Evolutionary conservation across 2,113 vertebrate genomes (phyloP), one percentile per base, ranked within the genome.

Genomic region (Ranitomeya imitator): DNA sequence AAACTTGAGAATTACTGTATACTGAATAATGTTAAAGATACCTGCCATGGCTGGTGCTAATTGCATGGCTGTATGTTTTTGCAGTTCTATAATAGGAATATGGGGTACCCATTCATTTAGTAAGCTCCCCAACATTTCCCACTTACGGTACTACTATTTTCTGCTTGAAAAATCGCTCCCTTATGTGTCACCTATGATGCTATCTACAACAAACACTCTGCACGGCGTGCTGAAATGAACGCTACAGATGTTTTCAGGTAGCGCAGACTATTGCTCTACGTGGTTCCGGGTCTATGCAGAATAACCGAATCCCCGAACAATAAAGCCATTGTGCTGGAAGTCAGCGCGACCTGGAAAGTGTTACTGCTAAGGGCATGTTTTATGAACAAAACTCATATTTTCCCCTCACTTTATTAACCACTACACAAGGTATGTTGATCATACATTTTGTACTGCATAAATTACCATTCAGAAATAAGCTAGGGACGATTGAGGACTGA

Each of bases 321-420:
- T 60, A 16, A 11, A 76, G 67, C 83, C 60, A 74, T 85, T 85
- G 83, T 85, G 11, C 74, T 76, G 18, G 18, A 85, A 85, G 67
- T 76, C 83, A 74, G 67, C 69, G 23, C 54, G 67, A 85, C 83
- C 82, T 18, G 71, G 82, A 65, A 84, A 26, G n/a, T 84, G 82
- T 26, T n/a, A 55, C 63, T 55, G 63, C 63, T 71, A 51, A 55
- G 19, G 55, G 65, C 81, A 26, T 19, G 79, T 84, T 67, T 45
- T 84, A 71, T 69, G 63, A 54, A 52, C 45, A 55, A 15, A 54
- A 84, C 37, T 51, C 13, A 11, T 23, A 23, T 79, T 79, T 57
- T 6, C 15, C 54, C 57, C 14, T 69, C 3, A 23, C 23, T 83
- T 83, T 83, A 15, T 19, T n/a, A 52, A 65, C 31, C 51, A 69